Evolutionary conservation across 2,888 invertebrate genomes (phyloP).

Genomic region (Eupeodes latifasciatus): DNA sequence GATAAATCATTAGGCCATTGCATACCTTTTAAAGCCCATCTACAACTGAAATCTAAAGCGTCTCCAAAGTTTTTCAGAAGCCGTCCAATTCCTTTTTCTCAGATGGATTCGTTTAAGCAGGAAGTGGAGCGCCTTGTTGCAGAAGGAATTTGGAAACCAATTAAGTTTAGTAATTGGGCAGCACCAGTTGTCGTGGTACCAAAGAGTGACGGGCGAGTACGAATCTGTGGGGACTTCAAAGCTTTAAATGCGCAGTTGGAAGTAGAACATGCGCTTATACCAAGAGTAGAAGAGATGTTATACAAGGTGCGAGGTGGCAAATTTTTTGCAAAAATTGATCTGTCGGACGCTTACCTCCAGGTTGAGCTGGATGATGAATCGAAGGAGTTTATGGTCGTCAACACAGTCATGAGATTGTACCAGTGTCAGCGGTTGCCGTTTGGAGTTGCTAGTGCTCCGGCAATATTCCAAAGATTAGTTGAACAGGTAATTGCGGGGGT

Average conservation of each 20-base stretch:
- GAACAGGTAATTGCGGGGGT: slow-evolving; percentile 51
- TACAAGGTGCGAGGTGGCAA: slow-evolving; percentile 18
- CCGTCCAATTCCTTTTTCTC: too few relatives aligned
- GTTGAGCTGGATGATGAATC: slow-evolving; percentile 23
- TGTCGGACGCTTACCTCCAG: slow-evolving; percentile 18
- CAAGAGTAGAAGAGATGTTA: slow-evolving; percentile 35
- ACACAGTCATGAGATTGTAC: slow-evolving; percentile 41
- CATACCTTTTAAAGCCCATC: too few relatives aligned
- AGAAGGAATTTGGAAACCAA: slow-evolving; percentile 37
- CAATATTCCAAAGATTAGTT: slow-evolving; percentile 55
- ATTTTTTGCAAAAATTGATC: slow-evolving; percentile 38
- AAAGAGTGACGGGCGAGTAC: slow-evolving; percentile 23
- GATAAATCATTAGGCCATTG: too few relatives aligned
- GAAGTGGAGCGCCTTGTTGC: slow-evolving; percentile 20
- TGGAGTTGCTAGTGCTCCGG: slow-evolving; percentile 64
- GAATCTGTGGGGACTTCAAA: slow-evolving; percentile 59
- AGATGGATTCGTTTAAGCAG: background rate
- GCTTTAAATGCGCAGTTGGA: slow-evolving; percentile 50
- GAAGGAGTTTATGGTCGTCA: slow-evolving; percentile 1
- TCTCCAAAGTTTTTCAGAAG: too few relatives aligned
- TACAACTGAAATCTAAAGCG: too few relatives aligned
- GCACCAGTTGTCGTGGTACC: slow-evolving; percentile 35
- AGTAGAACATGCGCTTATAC: slow-evolving; percentile 6
- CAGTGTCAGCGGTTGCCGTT: slow-evolving; percentile 63
- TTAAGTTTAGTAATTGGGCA: slow-evolving; percentile 40